phyloP scores from a whole-genome alignment of 2,888 invertebrate genomes.

The Volucella inanis region DNA sequence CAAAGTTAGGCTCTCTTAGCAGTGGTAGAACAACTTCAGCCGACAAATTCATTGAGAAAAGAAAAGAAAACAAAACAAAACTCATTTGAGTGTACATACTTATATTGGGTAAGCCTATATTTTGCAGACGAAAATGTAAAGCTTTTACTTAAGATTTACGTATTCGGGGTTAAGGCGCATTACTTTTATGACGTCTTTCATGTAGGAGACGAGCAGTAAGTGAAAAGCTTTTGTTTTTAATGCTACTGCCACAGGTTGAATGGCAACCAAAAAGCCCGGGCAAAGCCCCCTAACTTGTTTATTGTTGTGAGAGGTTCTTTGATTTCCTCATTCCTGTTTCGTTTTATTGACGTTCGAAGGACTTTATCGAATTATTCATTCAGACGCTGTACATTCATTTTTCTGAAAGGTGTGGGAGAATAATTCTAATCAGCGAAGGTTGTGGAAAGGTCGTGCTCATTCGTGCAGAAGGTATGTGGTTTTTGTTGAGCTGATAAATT shows the following conservation, averaged over 20 bases:
- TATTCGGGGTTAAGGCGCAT: slow-evolving; percentile 30
- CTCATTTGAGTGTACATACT: neutral
- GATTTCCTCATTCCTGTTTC: slow-evolving; percentile 12
- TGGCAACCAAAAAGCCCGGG: slow-evolving; percentile 37
- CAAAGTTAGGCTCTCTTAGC: neutral
- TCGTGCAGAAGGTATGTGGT: too few species aligned
- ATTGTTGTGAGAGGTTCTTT: slow-evolving; percentile 28
- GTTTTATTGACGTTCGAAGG: slow-evolving; percentile 21
- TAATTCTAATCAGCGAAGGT: slow-evolving; percentile 33
- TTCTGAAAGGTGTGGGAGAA: slow-evolving; percentile 30
- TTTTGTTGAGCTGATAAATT: too few species aligned
- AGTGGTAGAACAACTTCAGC: neutral
- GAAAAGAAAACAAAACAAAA: neutral
- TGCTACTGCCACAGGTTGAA: slow-evolving; percentile 6
- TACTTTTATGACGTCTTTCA: slow-evolving; percentile 50
- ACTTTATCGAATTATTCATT: slow-evolving; percentile 51
- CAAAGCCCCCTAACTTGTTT: slow-evolving; percentile 34
- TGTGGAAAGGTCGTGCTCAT: too few species aligned
- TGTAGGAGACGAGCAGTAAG: slow-evolving; percentile 21
- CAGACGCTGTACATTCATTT: slow-evolving; percentile 47
- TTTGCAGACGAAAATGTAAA: slow-evolving; percentile 25
- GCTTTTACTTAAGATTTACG: slow-evolving; percentile 20
- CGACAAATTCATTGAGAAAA: slow-evolving; percentile 43
- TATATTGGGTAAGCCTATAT: slow-evolving; percentile 14
- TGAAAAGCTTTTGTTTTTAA: slow-evolving; percentile 43